Evolutionary conservation across 2,888 invertebrate genomes (phyloP).

Genomic region (Allophyes oxyacanthae): DNA sequence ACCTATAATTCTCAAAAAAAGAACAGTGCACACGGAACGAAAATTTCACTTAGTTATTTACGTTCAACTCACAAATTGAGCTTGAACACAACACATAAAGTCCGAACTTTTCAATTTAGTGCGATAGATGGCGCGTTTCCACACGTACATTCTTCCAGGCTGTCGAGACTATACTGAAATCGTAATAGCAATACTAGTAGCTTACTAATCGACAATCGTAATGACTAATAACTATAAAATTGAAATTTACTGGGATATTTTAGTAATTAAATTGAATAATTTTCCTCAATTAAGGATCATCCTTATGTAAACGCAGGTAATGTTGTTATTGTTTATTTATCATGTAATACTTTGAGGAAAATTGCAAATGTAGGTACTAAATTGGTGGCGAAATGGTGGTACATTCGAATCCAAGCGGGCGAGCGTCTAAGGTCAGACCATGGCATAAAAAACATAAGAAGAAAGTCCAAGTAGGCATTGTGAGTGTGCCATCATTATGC

Average conservation of each 20-base stretch:
- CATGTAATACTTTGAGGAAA: neutral
- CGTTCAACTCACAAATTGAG: too few relatives aligned
- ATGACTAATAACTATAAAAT: slow-evolving; percentile 29
- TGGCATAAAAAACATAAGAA: too few relatives aligned
- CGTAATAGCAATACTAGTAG: neutral
- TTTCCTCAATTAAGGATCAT: neutral
- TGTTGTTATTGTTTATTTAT: slow-evolving; percentile 1
- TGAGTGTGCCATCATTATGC: too few relatives aligned
- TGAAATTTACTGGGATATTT: slow-evolving; percentile 1
- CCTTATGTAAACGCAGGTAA: neutral
- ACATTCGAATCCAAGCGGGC: too few relatives aligned
- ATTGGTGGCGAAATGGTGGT: too few relatives aligned
- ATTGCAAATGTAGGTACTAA: neutral
- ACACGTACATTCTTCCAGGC: slow-evolving; percentile 10
- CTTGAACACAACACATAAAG: too few relatives aligned
- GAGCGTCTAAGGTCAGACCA: too few relatives aligned
- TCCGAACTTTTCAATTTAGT: neutral
- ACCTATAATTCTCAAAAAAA: too few relatives aligned
- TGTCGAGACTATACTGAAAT: slow-evolving; percentile 9
- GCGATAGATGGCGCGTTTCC: slow-evolving; percentile 1
- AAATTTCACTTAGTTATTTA: too few relatives aligned
- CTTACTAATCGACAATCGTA: slow-evolving; percentile 2
- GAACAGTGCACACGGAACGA: too few relatives aligned
- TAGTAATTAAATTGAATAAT: neutral
- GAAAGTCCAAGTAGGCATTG: too few relatives aligned